Conservation (phyloP, 2,888 invertebrate genomes). For the Arge pagana region DNA sequence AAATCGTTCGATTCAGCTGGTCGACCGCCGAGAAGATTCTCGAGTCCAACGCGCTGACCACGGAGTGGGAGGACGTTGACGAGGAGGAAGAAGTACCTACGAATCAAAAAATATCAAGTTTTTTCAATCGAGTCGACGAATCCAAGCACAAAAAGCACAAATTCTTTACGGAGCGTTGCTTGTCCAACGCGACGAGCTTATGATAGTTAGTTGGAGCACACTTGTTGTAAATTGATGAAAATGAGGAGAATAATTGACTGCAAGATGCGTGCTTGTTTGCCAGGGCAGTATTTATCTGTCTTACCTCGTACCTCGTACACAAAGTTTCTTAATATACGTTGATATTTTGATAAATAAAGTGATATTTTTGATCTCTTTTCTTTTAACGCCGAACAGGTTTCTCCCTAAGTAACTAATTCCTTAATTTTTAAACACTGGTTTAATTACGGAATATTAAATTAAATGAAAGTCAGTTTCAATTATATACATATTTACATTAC, state of each 20-base stretch:
- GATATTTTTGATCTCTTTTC: not conserved
- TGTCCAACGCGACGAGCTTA: conserved; percentile 63
- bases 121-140: conserved; percentile 60
- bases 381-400: not conserved
- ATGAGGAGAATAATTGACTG: too few species aligned
- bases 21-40: conserved; percentile 87
- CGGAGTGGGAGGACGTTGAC: conserved; percentile 72
- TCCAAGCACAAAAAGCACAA: conserved; percentile 64
- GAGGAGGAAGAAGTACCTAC: conserved; percentile 60
- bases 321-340: too few species aligned
- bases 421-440: conserved; percentile 16
- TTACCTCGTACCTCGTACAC: too few species aligned
- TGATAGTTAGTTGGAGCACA: conserved; percentile 50
- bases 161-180: conserved; percentile 70
- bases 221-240: too few species aligned
- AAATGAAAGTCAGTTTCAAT: conserved; percentile 33
- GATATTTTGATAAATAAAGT: conserved; percentile 7
- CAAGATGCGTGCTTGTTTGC: too few species aligned
- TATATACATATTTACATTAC: conserved; percentile 51
- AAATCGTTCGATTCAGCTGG: conserved; percentile 96
- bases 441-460: conserved; percentile 35
- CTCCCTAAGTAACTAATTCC: not conserved
- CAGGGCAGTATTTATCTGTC: too few species aligned
- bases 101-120: conserved; percentile 66
- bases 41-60: conserved; percentile 71